Evolutionary conservation across 1,140 invertebrate species (phyloP).

Genomic region (Drosophila guanche): DNA sequence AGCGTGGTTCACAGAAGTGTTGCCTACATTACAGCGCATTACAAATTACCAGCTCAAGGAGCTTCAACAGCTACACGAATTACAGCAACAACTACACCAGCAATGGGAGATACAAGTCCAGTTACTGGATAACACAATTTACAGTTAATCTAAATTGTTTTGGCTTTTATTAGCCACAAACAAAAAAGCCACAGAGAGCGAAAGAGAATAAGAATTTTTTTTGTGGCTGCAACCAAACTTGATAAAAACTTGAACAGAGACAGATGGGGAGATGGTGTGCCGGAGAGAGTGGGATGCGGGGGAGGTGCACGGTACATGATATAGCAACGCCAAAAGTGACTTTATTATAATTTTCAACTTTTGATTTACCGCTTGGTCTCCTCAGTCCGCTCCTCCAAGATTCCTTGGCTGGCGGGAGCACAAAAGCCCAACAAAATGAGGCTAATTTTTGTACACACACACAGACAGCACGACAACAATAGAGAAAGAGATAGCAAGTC

Average conservation of each 20-base stretch:
- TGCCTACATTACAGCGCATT: conserved; percentile 71
- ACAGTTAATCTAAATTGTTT: conserved; percentile 81
- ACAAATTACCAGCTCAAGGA: conserved; percentile 60
- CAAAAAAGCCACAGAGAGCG: conserved; percentile 35
- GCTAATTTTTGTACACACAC: conserved; percentile 71
- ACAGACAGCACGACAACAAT: conserved; percentile 25
- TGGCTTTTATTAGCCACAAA: conserved; percentile 69
- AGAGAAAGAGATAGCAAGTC: conserved; percentile 58
- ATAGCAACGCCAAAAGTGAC: conserved; percentile 74
- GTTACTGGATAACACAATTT: conserved; percentile 77
- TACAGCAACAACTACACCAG: conserved; percentile 28
- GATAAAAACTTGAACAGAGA: conserved; percentile 68
- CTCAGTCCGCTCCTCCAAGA: conserved; percentile 4
- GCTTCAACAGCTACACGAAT: conserved; percentile 25
- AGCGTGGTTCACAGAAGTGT: conserved; percentile 64
- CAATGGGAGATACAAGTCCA: conserved; percentile 39
- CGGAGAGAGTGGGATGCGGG: background rate
- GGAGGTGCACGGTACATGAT: conserved; percentile 39
- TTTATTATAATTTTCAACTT: conserved; percentile 82
- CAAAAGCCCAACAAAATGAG: conserved; percentile 73
- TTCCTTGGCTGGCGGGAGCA: conserved; percentile 26
- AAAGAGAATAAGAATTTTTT: conserved; percentile 64
- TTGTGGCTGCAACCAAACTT: conserved; percentile 75
- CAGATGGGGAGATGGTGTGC: too few relatives aligned
- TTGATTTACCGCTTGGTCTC: conserved; percentile 71